Evolutionary conservation across 1,140 invertebrate genomes (phyloP).

Genomic region (Cylas formicarius): DNA sequence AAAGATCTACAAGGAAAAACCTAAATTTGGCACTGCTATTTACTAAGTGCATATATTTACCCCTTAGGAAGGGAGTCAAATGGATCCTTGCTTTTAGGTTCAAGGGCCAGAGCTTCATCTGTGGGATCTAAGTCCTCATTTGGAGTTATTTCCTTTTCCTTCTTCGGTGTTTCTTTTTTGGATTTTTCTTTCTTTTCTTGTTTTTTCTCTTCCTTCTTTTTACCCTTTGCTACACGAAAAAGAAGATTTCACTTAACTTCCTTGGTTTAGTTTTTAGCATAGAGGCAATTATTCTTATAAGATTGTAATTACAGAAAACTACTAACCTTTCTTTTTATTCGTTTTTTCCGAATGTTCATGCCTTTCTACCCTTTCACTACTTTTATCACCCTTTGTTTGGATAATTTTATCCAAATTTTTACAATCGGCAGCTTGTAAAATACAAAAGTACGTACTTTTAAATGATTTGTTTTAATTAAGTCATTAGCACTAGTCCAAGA

Average conservation of each 20-base stretch:
- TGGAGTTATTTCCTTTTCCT: conserved; percentile 48
- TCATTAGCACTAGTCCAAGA: too few relatives aligned
- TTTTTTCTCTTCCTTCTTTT: conserved; percentile 48
- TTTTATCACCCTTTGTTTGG: conserved; percentile 18
- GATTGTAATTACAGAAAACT: too few relatives aligned
- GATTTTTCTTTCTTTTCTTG: conserved; percentile 51
- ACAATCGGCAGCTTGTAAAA: conserved; percentile 28
- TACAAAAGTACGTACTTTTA: too few relatives aligned
- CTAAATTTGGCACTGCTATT: conserved; percentile 4
- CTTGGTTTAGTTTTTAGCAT: too few relatives aligned
- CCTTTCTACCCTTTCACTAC: conserved; percentile 14
- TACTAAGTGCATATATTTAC: conserved; percentile 41
- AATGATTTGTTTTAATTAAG: too few relatives aligned
- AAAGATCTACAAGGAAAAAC: conserved; percentile 59
- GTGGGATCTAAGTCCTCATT: conserved; percentile 61
- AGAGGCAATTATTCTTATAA: too few relatives aligned
- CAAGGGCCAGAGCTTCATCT: conserved; percentile 61
- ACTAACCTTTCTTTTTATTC: conserved; percentile 20
- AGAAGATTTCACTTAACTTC: not conserved
- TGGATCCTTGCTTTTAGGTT: conserved; percentile 87
- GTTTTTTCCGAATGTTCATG: conserved; percentile 18
- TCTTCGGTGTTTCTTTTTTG: conserved; percentile 47
- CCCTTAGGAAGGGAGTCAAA: conserved; percentile 85
- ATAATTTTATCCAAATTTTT: conserved; percentile 17
- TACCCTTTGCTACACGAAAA: conserved; percentile 16